phyloP scores from a whole-genome alignment of 2,113 vertebrate genomes.

The Vicugna pacos region DNA sequence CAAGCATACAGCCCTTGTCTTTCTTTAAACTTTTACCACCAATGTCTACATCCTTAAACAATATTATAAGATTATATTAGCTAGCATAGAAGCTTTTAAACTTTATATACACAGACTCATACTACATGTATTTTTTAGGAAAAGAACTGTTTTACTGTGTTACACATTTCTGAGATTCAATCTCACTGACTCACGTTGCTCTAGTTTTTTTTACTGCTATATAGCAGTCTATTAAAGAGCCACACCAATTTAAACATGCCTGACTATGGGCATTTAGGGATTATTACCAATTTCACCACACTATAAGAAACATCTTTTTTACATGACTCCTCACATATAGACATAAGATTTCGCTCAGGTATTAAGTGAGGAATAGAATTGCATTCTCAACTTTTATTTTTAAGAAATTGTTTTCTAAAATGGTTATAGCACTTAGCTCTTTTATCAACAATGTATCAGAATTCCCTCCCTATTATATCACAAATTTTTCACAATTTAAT shows the following conservation, averaged over 20 bases:
- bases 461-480: not conserved
- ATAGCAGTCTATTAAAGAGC: not conserved
- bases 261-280: not conserved
- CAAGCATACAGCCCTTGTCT: not conserved
- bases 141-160: not conserved
- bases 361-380: not conserved
- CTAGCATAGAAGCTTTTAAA: not conserved
- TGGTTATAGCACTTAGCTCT: not conserved
- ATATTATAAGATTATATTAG: not conserved
- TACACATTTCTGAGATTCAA: not conserved
- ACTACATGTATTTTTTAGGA: not conserved
- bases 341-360: not conserved
- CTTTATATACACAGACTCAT: not conserved
- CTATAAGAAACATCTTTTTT: not conserved
- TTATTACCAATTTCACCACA: not conserved
- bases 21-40: slow-evolving; percentile 7
- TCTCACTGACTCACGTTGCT: not conserved
- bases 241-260: not conserved
- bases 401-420: not conserved
- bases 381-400: not conserved
- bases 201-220: not conserved
- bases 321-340: not conserved
- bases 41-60: not conserved
- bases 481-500: not conserved
- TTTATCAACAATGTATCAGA: not conserved